These are phyloP conservation scores for Noctuana brunneofusca DNA, from an alignment of 2,888 invertebrate species.

Conservation along the genomic window DNA sequence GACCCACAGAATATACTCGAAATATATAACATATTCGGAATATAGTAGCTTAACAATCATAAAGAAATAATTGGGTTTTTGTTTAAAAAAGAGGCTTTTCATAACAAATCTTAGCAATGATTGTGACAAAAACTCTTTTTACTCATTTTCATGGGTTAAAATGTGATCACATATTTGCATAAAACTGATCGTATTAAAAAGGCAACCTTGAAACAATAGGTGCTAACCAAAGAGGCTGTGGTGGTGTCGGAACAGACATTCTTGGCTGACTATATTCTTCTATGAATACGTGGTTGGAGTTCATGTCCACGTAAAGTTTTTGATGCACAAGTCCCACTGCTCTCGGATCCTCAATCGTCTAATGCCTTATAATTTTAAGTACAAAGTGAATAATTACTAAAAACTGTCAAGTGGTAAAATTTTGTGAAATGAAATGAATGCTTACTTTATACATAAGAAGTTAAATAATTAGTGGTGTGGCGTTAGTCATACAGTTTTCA, in stretches of 20 bases:
- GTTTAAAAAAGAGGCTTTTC: too few relatives aligned
- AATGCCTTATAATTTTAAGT: conserved; percentile 70
- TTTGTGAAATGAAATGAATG: conserved; percentile 12
- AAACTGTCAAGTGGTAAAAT: conserved; percentile 30
- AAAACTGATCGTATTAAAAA: not conserved
- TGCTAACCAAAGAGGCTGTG: conserved; percentile 4
- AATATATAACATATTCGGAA: too few relatives aligned
- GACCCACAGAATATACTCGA: too few relatives aligned
- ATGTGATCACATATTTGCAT: too few relatives aligned
- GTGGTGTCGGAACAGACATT: conserved; percentile 2
- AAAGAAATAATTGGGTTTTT: too few relatives aligned
- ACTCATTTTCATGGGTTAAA: too few relatives aligned
- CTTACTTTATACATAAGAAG: conserved; percentile 3
- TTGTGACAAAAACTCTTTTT: too few relatives aligned
- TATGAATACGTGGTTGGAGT: conserved; percentile 30
- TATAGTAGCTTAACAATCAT: too few relatives aligned
- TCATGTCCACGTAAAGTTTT: conserved; percentile 33
- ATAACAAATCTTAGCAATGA: too few relatives aligned
- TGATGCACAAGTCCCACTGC: conserved; percentile 63
- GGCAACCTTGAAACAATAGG: not conserved
- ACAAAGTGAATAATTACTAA: conserved; percentile 49
- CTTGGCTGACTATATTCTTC: conserved; percentile 34
- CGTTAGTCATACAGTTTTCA: conserved; percentile 21
- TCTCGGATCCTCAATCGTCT: conserved; percentile 55
- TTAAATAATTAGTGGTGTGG: conserved; percentile 14